Conservation (phyloP, 2,888 invertebrate species). For the Heliothis peltigera region DNA sequence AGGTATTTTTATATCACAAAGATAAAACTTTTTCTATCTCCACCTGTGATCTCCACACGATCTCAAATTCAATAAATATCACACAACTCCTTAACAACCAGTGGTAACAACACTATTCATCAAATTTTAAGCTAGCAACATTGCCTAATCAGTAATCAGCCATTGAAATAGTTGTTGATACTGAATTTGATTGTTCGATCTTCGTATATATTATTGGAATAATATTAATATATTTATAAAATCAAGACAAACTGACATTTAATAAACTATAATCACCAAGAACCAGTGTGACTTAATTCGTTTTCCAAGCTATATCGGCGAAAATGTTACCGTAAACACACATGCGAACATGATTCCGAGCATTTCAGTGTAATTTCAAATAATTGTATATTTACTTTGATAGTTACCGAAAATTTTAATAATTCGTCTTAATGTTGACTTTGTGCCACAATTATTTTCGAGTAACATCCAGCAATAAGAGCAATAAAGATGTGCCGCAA, state of each 20-base stretch:
- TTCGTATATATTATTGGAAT: constrained; percentile 26
- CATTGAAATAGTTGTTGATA: constrained; percentile 59
- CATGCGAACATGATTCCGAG: constrained; percentile 56
- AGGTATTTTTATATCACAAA: too few relatives aligned
- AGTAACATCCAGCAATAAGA: constrained; percentile 81
- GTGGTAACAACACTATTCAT: constrained; percentile 2
- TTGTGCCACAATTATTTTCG: constrained; percentile 88
- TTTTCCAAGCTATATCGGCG: not conserved
- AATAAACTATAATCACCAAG: constrained; percentile 5
- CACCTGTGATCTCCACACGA: too few relatives aligned
- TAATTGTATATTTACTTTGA: constrained; percentile 41
- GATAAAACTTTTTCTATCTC: too few relatives aligned
- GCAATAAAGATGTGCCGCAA: constrained; percentile 80
- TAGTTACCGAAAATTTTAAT: constrained; percentile 45
- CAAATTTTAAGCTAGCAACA: constrained; percentile 29
- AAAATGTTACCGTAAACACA: constrained; percentile 44
- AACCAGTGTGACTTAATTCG: not conserved
- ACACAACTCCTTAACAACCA: too few relatives aligned
- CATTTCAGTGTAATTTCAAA: constrained; percentile 51
- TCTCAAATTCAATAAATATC: too few relatives aligned
- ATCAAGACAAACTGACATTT: constrained; percentile 1
- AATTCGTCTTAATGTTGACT: constrained; percentile 86
- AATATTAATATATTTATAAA: constrained; percentile 17
- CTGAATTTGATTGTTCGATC: constrained; percentile 48
- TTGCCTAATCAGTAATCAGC: constrained; percentile 40